Evolutionary conservation across 1,140 invertebrate species (phyloP), one percentile per base, ranked within the genome.

Genomic region (Pomphorhynchus laevis): DNA sequence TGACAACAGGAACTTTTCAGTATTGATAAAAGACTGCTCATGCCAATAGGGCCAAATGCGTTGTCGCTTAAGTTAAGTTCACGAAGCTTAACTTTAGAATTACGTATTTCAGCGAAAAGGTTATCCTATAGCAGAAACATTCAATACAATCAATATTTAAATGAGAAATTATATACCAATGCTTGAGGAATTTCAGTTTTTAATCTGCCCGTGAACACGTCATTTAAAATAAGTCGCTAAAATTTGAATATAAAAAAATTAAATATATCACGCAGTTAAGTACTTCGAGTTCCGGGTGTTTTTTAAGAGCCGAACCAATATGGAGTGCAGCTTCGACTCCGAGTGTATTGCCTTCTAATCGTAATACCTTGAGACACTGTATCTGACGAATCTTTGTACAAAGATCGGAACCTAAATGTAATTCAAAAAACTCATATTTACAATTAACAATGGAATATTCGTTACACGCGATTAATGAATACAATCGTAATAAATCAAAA

Each of bases 51-150:
- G 4, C 86, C 86, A 53, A 95, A 73, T 0, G 86, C 86, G 65
- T 95, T 98, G 53, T 95, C 84, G 59, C 80, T 89, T 1, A 95
- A 62, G 52, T 95, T 80, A 8, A 98, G 56, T 46, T 77, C 71
- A 0, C 69, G 65, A 0, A 98, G 61, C 3, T 67, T 59, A 2
- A 74, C 73, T 2, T 66, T 65, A 0, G 77, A 71, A 8, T 51
- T 48, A 38, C 75, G 74, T 34, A 95, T 64, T 4, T 74, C 79
- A 43, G 63, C 63, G 4, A 75, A 71, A 2, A 93, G 57, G 46
- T 65, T 65, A 56, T 67, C 64, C 69, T 72, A 53, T 4, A 57
- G 57, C 44, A 47, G 41, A 45, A 35, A 29, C 18, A 29, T 16
- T 8, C 5, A 41, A 18, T 14, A 14, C 1, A 44, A 37, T n/a